phyloP scores from a whole-genome alignment of 2,113 vertebrate genomes.

The Empidonax traillii region DNA sequence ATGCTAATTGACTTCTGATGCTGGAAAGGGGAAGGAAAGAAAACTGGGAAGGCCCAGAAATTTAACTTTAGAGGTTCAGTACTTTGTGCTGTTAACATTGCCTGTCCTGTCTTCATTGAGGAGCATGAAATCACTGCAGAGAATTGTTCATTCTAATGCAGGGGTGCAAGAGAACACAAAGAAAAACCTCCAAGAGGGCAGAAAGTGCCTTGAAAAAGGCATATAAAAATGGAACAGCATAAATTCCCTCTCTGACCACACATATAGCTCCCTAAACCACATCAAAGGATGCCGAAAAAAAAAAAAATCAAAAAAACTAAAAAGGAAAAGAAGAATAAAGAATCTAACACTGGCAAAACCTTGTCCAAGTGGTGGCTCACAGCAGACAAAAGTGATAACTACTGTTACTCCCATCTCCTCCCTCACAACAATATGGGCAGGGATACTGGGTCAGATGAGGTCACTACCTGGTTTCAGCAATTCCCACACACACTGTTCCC shows the following conservation, averaged over 20 bases:
- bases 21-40: background rate
- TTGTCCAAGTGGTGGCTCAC: background rate
- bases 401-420: background rate
- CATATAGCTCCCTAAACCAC: background rate
- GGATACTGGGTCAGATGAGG: background rate
- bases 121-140: background rate
- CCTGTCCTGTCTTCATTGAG: background rate
- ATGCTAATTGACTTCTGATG: background rate
- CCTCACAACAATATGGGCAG: background rate
- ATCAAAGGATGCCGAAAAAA: background rate
- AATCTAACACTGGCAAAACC: background rate
- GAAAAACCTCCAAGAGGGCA: background rate
- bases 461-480: background rate
- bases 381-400: background rate
- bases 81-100: background rate
- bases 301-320: background rate
- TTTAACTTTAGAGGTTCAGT: background rate
- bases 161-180: background rate
- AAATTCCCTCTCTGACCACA: background rate
- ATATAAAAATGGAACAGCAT: background rate
- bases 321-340: background rate
- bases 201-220: background rate
- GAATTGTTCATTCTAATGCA: background rate
- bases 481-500: background rate
- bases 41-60: background rate